phyloP scores from a whole-genome alignment of 2,797 vertebrate genomes.

The Danionella dracula region DNA sequence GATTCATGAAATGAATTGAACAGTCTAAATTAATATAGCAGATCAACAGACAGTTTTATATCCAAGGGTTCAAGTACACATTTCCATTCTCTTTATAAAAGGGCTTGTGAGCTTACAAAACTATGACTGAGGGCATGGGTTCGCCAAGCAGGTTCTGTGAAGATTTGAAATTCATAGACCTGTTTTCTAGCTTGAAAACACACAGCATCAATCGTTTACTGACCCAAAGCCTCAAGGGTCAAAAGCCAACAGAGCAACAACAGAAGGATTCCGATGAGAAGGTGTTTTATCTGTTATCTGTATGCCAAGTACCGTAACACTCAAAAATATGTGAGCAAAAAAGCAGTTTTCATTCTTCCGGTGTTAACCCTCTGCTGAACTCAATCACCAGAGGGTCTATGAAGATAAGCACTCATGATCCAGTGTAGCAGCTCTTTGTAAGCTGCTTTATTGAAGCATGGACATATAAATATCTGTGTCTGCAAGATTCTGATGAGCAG shows the following conservation, averaged over 20 bases:
- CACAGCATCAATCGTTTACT: background rate
- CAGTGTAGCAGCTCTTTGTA: no score
- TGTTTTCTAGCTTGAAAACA: background rate
- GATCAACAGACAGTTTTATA: no score
- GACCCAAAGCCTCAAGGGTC: background rate
- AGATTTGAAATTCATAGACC: background rate
- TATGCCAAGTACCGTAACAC: constrained; percentile 10
- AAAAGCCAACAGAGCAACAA: background rate
- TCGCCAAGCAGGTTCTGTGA: no score
- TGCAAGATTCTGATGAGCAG: background rate
- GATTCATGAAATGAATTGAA: no score
- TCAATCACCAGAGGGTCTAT: no score
- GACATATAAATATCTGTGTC: background rate
- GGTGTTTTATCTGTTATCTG: background rate
- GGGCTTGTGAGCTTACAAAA: no score
- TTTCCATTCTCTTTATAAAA: no score
- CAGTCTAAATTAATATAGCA: no score
- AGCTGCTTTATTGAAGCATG: no score
- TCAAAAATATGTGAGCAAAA: constrained; percentile 9
- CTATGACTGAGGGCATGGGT: no score
- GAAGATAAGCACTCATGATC: no score
- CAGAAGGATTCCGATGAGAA: background rate
- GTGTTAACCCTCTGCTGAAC: constrained; percentile 23
- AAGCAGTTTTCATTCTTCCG: background rate
- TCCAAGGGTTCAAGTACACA: no score